A percentile compares a stretch with the other conserved stretches of the same genome.
phyloP scores from a whole-genome alignment of 2,113 vertebrate genomes.

The Pollachius pollachius region DNA sequence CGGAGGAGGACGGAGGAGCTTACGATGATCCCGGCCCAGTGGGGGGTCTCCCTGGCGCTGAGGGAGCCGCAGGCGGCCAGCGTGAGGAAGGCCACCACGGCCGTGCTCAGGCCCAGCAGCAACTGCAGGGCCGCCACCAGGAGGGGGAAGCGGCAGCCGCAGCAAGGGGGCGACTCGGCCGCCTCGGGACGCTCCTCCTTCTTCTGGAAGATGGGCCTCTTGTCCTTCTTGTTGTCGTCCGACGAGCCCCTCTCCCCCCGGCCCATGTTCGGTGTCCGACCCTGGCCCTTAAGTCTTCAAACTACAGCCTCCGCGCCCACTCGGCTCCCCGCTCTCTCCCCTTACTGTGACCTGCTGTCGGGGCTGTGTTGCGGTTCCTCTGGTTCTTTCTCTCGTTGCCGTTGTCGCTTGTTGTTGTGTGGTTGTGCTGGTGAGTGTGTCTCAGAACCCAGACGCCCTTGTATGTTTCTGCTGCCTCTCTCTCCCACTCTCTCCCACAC shows the following conservation, averaged over 20 bases:
- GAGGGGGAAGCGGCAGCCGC: slow-evolving; percentile 91
- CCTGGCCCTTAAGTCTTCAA: slow-evolving; percentile 30
- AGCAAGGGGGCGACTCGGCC: slow-evolving; percentile 79
- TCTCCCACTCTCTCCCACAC: slow-evolving; percentile 48
- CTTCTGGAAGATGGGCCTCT: slow-evolving; percentile 39
- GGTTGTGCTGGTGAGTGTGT: not conserved
- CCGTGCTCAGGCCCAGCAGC: slow-evolving; percentile 81
- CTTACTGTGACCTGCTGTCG: too few species aligned
- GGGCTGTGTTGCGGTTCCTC: slow-evolving; percentile 44
- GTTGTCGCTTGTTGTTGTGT: not conserved
- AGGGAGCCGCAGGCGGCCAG: slow-evolving; percentile 86
- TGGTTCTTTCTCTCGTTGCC: slow-evolving; percentile 10
- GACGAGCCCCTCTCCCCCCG: slow-evolving; percentile 56
- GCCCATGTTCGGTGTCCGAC: slow-evolving; percentile 8
- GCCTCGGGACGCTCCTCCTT: slow-evolving; percentile 58
- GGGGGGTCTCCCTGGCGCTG: slow-evolving; percentile 90
- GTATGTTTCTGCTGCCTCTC: too few species aligned
- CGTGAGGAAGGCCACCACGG: slow-evolving; percentile 90
- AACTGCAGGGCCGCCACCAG: slow-evolving; percentile 90
- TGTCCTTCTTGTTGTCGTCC: slow-evolving; percentile 48
- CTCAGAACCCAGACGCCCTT: too few species aligned
- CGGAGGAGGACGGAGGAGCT: slow-evolving; percentile 66
- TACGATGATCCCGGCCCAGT: slow-evolving; percentile 98
- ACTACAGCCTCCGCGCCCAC: slow-evolving; percentile 32
- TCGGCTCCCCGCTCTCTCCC: slow-evolving; percentile 61